Evolutionary conservation across 2,113 vertebrate species (phyloP).

Genomic region (Brachyhypopomus gauderio): DNA sequence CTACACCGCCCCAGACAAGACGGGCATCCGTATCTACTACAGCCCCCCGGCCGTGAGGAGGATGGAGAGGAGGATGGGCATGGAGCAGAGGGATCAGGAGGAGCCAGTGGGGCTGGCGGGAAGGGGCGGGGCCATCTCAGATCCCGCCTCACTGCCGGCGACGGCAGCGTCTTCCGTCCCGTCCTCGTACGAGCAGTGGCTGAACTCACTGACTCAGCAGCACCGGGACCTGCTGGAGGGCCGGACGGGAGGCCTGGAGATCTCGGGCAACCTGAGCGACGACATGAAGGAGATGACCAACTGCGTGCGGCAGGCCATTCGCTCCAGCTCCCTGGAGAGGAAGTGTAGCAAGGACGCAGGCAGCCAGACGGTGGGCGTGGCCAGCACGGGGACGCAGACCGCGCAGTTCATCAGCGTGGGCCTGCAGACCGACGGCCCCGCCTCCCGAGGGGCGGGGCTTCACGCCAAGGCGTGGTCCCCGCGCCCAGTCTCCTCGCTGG

Average conservation of each 20-base stretch:
- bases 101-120: conserved; percentile 3
- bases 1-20: conserved; percentile 92
- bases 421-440: conserved; percentile 84
- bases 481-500: conserved; percentile 81
- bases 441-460: conserved; percentile 69
- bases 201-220: conserved; percentile 90
- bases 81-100: conserved; percentile 51
- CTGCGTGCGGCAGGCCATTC: conserved; percentile 94
- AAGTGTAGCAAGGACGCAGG: conserved; percentile 88
- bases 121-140: conserved; percentile 17
- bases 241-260: conserved; percentile 79
- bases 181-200: conserved; percentile 85
- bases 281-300: conserved; percentile 99
- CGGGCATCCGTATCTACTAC: conserved; percentile 95
- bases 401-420: conserved; percentile 84
- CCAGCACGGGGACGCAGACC: conserved; percentile 87
- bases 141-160: conserved; percentile 45
- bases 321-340: conserved; percentile 92
- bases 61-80: conserved; percentile 66
- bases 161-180: conserved; percentile 51
- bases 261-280: conserved; percentile 93
- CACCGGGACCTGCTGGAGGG: conserved; percentile 85
- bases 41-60: conserved; percentile 89
- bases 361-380: conserved; percentile 81
- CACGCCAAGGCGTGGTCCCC: conserved; percentile 91